These are phyloP conservation scores for Ariolimax columbianus DNA, from an alignment of 2,888 invertebrate genomes.

Conservation along the genomic window DNA sequence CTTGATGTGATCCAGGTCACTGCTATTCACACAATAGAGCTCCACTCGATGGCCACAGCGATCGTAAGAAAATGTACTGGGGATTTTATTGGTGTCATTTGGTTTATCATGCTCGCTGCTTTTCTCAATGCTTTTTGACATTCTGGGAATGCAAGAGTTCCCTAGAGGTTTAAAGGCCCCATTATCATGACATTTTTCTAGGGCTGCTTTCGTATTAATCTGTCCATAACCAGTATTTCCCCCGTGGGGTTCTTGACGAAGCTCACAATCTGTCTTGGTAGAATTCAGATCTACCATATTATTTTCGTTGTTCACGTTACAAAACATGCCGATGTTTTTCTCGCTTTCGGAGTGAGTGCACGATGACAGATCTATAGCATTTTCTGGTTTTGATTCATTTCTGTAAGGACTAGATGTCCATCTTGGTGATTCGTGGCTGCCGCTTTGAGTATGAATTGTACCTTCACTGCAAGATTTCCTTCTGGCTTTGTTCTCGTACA, in stretches of 20 bases:
- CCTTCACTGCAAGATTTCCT: background rate
- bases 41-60: background rate
- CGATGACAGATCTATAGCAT: slow-evolving; percentile 7
- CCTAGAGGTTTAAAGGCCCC: background rate
- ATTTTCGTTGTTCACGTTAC: background rate
- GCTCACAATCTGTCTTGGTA: background rate
- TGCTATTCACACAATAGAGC: background rate
- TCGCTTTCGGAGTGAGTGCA: background rate
- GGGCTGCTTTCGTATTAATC: background rate
- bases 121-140: background rate
- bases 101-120: background rate
- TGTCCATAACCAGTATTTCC: background rate
- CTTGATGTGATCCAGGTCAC: background rate
- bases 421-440: background rate
- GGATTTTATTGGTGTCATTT: background rate
- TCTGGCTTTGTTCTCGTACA: background rate
- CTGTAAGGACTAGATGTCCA: background rate
- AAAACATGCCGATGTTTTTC: background rate
- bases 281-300: background rate
- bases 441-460: background rate
- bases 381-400: background rate
- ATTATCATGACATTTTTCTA: background rate
- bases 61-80: background rate
- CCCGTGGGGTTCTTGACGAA: background rate
- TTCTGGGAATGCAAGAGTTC: background rate